Conservation (phyloP, 2,113 vertebrate genomes). For the Thamnaconus septentrionalis region DNA sequence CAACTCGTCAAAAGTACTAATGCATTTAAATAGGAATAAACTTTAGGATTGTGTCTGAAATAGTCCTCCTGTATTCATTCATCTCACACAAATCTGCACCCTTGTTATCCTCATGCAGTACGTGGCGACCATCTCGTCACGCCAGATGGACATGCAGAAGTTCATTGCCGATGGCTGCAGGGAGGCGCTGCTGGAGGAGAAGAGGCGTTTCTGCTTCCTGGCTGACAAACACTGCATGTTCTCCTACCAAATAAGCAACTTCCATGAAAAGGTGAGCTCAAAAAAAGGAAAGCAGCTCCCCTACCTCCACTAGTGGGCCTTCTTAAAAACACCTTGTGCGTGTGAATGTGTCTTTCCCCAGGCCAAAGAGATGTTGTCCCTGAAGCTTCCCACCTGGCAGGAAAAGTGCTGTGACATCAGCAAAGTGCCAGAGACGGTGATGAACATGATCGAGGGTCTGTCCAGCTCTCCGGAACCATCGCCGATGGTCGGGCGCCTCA, state of each 20-base stretch:
- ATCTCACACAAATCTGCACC: neutral
- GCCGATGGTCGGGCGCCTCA: conserved; percentile 74
- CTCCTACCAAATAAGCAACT: conserved; percentile 81
- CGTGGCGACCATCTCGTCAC: conserved; percentile 85
- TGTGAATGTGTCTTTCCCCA: conserved; percentile 40
- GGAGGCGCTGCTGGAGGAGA: conserved; percentile 94
- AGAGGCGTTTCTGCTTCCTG: conserved; percentile 94
- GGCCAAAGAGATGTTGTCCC: conserved; percentile 85
- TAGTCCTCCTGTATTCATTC: neutral
- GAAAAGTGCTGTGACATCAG: conserved; percentile 89
- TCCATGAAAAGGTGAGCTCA: conserved; percentile 84
- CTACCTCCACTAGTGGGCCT: neutral
- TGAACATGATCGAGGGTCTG: conserved; percentile 86
- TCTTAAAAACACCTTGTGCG: neutral
- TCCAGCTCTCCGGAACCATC: conserved; percentile 82
- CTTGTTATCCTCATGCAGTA: conserved; percentile 73
- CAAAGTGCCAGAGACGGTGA: conserved; percentile 86
- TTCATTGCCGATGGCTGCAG: conserved; percentile 93
- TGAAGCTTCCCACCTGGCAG: conserved; percentile 88
- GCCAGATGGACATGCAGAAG: conserved; percentile 91
- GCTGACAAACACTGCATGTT: conserved; percentile 97
- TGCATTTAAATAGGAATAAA: no score
- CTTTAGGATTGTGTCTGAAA: neutral
- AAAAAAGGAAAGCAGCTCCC: neutral
- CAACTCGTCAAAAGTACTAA: no score